Base-by-base conservation (phyloP, 2,888 invertebrate genomes). In the Habrosyne pyritoides region DNA sequence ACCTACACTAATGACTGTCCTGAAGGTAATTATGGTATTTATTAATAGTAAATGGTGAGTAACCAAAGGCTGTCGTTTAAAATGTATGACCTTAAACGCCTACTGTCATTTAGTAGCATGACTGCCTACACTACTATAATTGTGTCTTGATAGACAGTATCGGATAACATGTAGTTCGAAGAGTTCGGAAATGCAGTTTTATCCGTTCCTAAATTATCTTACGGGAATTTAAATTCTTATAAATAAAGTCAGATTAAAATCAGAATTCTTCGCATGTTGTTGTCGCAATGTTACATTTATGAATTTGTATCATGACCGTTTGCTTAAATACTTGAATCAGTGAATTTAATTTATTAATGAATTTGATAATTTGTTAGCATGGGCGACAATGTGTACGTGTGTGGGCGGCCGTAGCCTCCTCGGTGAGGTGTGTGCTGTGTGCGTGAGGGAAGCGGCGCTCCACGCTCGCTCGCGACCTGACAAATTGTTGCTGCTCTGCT, bases 1-100 rank as follows among this genome's bases (percentile, higher is more conserved):
- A 95, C 94, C 0, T 95, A 94, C 67, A 95, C 95, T 2, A 94
- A 94, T 55, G 90, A 94, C 60, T 95, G 95, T 71, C 77, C 91
- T 12, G 88, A 91, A 91, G 95, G 95, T 95, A 77, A 73, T 68
- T 57, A 36, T 30, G 12, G 10, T 28, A 10, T 2, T 12, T 12
- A 33, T 24, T 24, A 24, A 24, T 24, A 24, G n/a, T n/a, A n/a
- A n/a, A n/a, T n/a, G n/a, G 24, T 5, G 7, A 24, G 24, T 24
- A 24, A 24, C 24, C 7, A 24, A 24, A 24, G 7, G 7, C 24
- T 24, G 7, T 24, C 24, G 24, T 24, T 7, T 24, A 24, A 24
- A 24, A 5, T 24, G 24, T 24, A 5, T 24, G 24, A 5, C 24
- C 24, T 24, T 24, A 24, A 7, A 33, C 12, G 33, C n/a, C 12